Evolutionary conservation across 1,140 invertebrate genomes (phyloP).

Genomic region (Drosophila baimaii): DNA sequence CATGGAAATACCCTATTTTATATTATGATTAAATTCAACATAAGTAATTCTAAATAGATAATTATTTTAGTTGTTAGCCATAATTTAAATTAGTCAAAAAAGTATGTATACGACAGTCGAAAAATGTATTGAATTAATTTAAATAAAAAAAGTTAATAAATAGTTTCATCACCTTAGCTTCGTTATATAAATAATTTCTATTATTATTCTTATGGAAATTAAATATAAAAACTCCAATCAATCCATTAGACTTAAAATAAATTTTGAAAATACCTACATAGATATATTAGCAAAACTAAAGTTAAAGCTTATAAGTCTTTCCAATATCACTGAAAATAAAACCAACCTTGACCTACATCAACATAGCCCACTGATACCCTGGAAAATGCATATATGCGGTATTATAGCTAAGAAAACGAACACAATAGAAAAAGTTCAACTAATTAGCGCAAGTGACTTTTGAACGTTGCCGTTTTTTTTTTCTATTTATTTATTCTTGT

Average conservation of each 20-base stretch:
- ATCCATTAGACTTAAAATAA: neutral
- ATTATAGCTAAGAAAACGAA: constrained; percentile 39
- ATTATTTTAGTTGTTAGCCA: no score
- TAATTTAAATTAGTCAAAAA: no score
- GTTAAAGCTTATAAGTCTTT: neutral
- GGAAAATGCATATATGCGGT: constrained; percentile 24
- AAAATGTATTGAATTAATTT: neutral
- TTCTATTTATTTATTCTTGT: constrained; percentile 26
- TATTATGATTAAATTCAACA: neutral
- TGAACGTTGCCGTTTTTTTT: constrained; percentile 56
- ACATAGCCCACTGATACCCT: constrained; percentile 15
- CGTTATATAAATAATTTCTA: neutral
- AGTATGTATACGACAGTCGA: no score
- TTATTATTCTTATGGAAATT: neutral
- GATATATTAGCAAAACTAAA: neutral
- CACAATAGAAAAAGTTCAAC: constrained; percentile 69
- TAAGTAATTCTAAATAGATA: neutral
- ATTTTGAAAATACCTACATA: neutral
- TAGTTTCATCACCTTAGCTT: neutral
- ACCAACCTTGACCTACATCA: constrained; percentile 21
- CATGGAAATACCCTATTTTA: neutral
- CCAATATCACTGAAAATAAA: neutral
- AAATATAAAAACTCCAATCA: neutral
- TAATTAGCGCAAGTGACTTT: constrained; percentile 82
- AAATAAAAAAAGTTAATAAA: neutral